Evolutionary conservation across 2,888 invertebrate genomes (phyloP).

Genomic region (Parochlus steinenii): DNA sequence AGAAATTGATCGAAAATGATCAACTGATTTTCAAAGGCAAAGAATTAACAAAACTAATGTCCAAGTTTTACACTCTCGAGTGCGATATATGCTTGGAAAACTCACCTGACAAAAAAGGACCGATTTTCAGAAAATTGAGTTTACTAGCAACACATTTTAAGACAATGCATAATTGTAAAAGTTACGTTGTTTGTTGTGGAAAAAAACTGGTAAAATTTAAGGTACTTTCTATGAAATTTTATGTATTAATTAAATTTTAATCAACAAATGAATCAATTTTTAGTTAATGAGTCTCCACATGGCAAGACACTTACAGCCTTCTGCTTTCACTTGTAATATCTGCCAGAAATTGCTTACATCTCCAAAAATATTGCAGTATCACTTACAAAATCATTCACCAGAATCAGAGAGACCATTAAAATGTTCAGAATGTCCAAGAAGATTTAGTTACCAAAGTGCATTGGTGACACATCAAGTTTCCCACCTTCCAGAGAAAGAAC

Average conservation of each 20-base stretch:
- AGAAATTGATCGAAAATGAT: slow-evolving; percentile 14
- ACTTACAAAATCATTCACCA: slow-evolving; percentile 17
- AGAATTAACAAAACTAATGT: slow-evolving; percentile 14
- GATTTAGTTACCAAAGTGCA: slow-evolving; percentile 16
- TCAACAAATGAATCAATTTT: too few species aligned
- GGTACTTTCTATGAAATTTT: slow-evolving; percentile 15
- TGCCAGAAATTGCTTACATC: slow-evolving; percentile 17
- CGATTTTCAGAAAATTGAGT: slow-evolving; percentile 12
- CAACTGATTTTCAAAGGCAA: slow-evolving; percentile 15
- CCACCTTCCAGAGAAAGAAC: slow-evolving; percentile 15
- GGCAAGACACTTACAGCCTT: slow-evolving; percentile 17
- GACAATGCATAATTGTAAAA: slow-evolving; percentile 14
- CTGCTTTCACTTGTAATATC: slow-evolving; percentile 16
- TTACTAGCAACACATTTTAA: slow-evolving; percentile 15
- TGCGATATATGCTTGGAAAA: slow-evolving; percentile 14
- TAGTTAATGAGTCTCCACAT: too few species aligned
- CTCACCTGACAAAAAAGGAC: too few species aligned
- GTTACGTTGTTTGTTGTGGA: slow-evolving; percentile 17
- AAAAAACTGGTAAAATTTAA: slow-evolving; percentile 15
- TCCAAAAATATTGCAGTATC: slow-evolving; percentile 16
- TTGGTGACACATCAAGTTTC: slow-evolving; percentile 15
- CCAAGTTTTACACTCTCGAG: slow-evolving; percentile 16
- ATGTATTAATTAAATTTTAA: too few species aligned
- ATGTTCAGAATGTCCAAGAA: slow-evolving; percentile 16
- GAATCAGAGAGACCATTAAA: slow-evolving; percentile 15